These are phyloP conservation scores for Danio rerio DNA, from an alignment of 2,113 vertebrate genomes.

Conservation along the genomic window GRCz12tu NC_133182.1:47990501-47991000, in stretches of 20 bases:
- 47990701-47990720: slow-evolving; percentile 77
- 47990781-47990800: slow-evolving; percentile 77
- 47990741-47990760: slow-evolving; percentile 44
- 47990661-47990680: slow-evolving; percentile 79
- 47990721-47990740: slow-evolving; percentile 72
- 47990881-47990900: slow-evolving; percentile 83
- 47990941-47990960: slow-evolving; percentile 82
- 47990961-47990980: slow-evolving; percentile 88
- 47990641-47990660: slow-evolving; percentile 85
- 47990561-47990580: slow-evolving; percentile 79
- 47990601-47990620: slow-evolving; percentile 71
- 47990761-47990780: slow-evolving; percentile 24
- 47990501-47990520: slow-evolving; percentile 81
- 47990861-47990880: slow-evolving; percentile 74
- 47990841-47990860: slow-evolving; percentile 77
- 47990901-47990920: slow-evolving; percentile 84
- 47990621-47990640: slow-evolving; percentile 83
- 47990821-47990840: slow-evolving; percentile 73
- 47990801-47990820: slow-evolving; percentile 82
- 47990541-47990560: slow-evolving; percentile 83
- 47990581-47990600: slow-evolving; percentile 80
- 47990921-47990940: slow-evolving; percentile 82
- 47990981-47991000: slow-evolving; percentile 83
- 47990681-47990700: slow-evolving; percentile 72
- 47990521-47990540: slow-evolving; percentile 80